Evolutionary conservation across 2,113 vertebrate species (phyloP).

Genomic region (Microtus pennsylvanicus): DNA sequence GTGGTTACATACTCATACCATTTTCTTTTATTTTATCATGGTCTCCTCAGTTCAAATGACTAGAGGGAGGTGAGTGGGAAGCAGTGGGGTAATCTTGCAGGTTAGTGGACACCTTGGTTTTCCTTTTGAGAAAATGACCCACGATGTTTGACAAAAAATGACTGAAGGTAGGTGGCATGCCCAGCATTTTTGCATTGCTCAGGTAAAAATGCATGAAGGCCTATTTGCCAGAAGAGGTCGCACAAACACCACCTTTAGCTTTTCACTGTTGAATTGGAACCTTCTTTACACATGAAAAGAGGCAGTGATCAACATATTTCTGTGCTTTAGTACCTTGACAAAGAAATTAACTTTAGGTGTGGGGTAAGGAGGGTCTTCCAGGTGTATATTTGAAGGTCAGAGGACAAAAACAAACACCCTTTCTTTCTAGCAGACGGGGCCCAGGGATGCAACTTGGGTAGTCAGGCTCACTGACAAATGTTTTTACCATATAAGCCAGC

Average conservation of each 20-base stretch:
- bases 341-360: background rate
- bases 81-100: background rate
- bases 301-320: background rate
- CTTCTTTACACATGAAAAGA: background rate
- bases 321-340: background rate
- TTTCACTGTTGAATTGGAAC: background rate
- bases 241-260: background rate
- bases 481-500: background rate
- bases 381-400: background rate
- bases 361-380: background rate
- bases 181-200: background rate
- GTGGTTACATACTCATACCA: background rate
- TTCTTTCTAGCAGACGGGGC: background rate
- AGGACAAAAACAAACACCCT: background rate
- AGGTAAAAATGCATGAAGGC: background rate
- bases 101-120: background rate
- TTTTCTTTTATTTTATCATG: background rate
- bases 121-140: background rate
- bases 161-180: background rate
- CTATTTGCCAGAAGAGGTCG: background rate
- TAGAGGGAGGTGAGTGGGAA: background rate
- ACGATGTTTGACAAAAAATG: background rate
- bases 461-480: background rate
- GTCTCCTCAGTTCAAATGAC: background rate
- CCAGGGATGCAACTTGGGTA: no score